Percentiles rank a stretch among this genome's conserved stretches.
Conservation (phyloP, 2,888 invertebrate genomes). For the Drosophila mulleri region DNA sequence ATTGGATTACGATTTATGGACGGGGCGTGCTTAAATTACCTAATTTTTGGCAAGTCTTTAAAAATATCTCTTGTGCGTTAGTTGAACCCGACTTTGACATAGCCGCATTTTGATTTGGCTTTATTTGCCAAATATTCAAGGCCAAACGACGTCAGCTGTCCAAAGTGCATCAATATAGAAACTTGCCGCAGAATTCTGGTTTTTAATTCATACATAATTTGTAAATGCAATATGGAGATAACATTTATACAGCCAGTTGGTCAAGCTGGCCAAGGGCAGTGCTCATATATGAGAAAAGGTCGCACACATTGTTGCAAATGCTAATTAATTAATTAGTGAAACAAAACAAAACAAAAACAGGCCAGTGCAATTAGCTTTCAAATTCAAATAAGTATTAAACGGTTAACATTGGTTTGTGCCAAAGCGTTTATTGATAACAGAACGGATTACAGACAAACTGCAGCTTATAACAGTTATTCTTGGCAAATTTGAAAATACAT, state of each 20-base stretch:
- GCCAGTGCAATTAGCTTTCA: conserved; percentile 34
- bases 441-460: not conserved
- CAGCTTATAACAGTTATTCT: not conserved
- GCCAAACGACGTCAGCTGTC: conserved; percentile 17
- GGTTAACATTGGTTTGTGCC: not conserved
- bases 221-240: conserved; percentile 28
- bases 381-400: conserved; percentile 22
- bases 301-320: conserved; percentile 58
- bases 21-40: conserved; percentile 41
- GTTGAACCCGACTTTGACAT: conserved; percentile 11
- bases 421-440: not conserved
- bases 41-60: conserved; percentile 2
- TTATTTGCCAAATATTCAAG: conserved; percentile 38
- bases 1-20: conserved; percentile 40
- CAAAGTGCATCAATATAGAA: conserved; percentile 35
- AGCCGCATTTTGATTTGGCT: conserved; percentile 2
- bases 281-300: conserved; percentile 17
- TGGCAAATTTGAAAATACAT: not conserved
- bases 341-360: conserved; percentile 27
- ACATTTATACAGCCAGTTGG: conserved; percentile 26
- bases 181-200: conserved; percentile 35
- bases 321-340: conserved; percentile 62
- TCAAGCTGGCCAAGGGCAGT: conserved; percentile 54
- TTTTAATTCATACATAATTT: conserved; percentile 44
- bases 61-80: not conserved